These are phyloP conservation scores for Hylyphantes graminicola DNA, from an alignment of 1,140 invertebrate species.

Conservation along the genomic window DNA sequence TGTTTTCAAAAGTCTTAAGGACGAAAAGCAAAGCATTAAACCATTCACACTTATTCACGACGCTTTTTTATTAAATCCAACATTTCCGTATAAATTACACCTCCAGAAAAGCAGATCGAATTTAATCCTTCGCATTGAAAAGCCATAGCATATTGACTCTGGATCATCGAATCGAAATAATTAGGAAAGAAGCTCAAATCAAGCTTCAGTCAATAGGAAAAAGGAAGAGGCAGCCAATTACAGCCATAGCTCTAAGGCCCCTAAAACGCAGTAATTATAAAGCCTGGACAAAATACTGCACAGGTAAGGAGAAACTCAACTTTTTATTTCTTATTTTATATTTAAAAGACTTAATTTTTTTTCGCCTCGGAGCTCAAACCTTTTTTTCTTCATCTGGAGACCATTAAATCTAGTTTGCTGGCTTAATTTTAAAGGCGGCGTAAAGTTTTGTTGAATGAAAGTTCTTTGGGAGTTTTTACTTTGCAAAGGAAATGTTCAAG, in stretches of 20 bases:
- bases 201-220: background rate
- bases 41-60: too few species aligned
- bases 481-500: background rate
- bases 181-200: background rate
- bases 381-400: background rate
- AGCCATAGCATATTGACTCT: background rate
- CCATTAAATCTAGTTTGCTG: constrained; percentile 31
- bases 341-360: background rate
- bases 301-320: background rate
- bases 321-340: too few species aligned
- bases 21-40: too few species aligned
- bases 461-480: constrained; percentile 5
- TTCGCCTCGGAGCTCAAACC: too few species aligned
- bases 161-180: constrained; percentile 44
- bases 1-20: too few species aligned
- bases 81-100: too few species aligned
- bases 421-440: constrained; percentile 26
- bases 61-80: too few species aligned
- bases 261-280: constrained; percentile 12
- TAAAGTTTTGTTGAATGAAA: background rate
- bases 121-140: background rate
- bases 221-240: constrained; percentile 36
- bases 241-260: background rate
- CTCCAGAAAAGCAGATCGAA: too few species aligned
- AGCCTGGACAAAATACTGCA: background rate